Evolutionary conservation across 2,113 vertebrate species (phyloP).

Genomic region (Corvus cornix): DNA sequence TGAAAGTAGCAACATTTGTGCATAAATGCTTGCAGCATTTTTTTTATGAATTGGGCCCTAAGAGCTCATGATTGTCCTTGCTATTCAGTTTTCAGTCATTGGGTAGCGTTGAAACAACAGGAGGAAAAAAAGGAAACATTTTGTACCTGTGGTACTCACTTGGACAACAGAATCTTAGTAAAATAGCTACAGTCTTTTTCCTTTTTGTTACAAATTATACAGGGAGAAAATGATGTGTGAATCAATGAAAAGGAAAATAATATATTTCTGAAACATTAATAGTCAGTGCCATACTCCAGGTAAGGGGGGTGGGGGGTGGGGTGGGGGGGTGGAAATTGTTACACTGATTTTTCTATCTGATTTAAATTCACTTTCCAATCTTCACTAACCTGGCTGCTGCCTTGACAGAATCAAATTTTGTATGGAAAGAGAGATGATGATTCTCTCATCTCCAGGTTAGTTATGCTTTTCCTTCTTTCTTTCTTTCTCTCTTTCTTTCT

Average conservation of each 20-base stretch:
- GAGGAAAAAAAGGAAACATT: slow-evolving; percentile 79
- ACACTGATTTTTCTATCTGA: slow-evolving; percentile 71
- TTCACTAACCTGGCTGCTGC: slow-evolving; percentile 53
- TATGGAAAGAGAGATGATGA: slow-evolving; percentile 36
- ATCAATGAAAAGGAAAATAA: slow-evolving; percentile 78
- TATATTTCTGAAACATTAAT: slow-evolving; percentile 78
- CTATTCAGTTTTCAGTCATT: slow-evolving; percentile 83
- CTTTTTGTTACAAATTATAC: slow-evolving; percentile 74
- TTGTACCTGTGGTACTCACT: slow-evolving; percentile 79
- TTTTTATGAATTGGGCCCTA: slow-evolving; percentile 80
- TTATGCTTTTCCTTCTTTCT: background rate
- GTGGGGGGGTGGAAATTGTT: background rate
- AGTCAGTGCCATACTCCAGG: slow-evolving; percentile 53
- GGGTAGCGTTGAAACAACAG: slow-evolving; percentile 81
- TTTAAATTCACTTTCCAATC: slow-evolving; percentile 52
- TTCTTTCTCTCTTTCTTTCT: too few species aligned
- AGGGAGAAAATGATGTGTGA: slow-evolving; percentile 72
- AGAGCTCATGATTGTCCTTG: slow-evolving; percentile 79
- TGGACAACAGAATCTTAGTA: slow-evolving; percentile 75
- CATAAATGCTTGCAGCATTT: slow-evolving; percentile 76
- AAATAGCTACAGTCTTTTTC: slow-evolving; percentile 76
- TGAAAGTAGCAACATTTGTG: slow-evolving; percentile 80
- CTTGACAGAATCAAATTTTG: slow-evolving; percentile 52
- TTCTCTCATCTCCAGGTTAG: slow-evolving; percentile 23
- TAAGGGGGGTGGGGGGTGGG: background rate